Percentiles rank a stretch among this genome's conserved stretches.
Evolutionary conservation across 2,797 vertebrate species (phyloP).

Genomic region (Pangasius larnaudii): DNA sequence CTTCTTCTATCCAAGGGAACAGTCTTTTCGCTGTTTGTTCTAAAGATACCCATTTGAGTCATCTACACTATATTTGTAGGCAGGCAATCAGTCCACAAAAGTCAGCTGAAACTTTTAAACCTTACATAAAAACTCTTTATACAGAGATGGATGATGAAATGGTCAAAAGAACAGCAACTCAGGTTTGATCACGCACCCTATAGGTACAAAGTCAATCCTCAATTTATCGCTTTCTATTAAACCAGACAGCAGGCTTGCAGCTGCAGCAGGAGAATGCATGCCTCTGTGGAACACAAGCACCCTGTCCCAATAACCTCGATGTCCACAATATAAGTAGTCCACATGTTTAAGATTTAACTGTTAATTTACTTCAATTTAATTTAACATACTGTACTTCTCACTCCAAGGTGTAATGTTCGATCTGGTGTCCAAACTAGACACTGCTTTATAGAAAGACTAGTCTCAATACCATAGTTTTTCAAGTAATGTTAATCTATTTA

Average conservation of each 20-base stretch:
- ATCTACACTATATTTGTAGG: neutral
- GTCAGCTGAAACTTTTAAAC: conserved; percentile 1
- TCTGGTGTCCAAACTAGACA: neutral
- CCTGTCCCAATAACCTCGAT: neutral
- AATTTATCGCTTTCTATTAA: conserved; percentile 33
- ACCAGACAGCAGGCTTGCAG: neutral
- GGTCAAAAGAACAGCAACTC: neutral
- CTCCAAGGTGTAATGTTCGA: neutral
- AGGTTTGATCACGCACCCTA: neutral
- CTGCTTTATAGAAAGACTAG: neutral
- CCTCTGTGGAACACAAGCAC: neutral
- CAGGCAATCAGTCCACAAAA: conserved; percentile 2
- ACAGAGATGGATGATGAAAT: neutral
- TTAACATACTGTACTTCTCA: neutral
- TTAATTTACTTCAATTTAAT: neutral
- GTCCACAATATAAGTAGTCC: neutral
- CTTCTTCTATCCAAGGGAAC: neutral
- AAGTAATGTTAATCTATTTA: conserved; percentile 44
- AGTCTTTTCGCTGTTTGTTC: neutral
- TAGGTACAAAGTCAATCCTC: neutral
- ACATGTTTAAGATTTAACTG: neutral
- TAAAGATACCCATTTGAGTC: conserved; percentile 12
- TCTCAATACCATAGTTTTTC: neutral
- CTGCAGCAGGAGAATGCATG: no score
- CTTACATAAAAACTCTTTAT: conserved; percentile 5